phyloP scores from a whole-genome alignment of 2,113 vertebrate species.

The Nannobrachium achirus region DNA sequence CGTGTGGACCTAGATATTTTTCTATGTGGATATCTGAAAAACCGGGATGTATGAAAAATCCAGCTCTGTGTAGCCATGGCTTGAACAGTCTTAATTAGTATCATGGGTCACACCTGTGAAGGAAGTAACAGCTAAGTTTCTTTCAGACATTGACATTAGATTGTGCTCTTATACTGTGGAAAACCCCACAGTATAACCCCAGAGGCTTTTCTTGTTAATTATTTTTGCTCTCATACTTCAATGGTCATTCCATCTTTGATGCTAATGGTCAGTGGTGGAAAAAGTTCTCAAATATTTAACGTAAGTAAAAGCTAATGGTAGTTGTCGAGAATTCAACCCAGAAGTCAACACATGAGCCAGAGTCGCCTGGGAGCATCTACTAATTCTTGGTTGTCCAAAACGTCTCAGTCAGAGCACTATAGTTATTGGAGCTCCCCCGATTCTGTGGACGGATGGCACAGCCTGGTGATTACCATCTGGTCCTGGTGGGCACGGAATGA shows the following conservation, averaged over 20 bases:
- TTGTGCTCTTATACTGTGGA: too few relatives aligned
- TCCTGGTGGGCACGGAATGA: constrained; percentile 28
- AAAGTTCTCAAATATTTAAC: too few relatives aligned
- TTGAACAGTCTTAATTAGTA: too few relatives aligned
- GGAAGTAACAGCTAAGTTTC: too few relatives aligned
- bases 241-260: constrained; percentile 7
- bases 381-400: constrained; percentile 65
- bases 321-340: neutral
- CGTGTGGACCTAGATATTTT: too few relatives aligned
- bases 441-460: constrained; percentile 39
- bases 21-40: too few relatives aligned
- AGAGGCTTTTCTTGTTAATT: neutral
- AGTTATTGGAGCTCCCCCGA: constrained; percentile 57
- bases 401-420: constrained; percentile 39
- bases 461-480: constrained; percentile 68
- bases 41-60: too few relatives aligned
- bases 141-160: too few relatives aligned
- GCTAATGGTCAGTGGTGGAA: neutral
- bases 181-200: too few relatives aligned
- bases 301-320: too few relatives aligned
- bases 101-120: too few relatives aligned
- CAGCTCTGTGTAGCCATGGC: too few relatives aligned
- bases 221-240: constrained; percentile 3
- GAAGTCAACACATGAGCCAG: constrained; percentile 1
- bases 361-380: constrained; percentile 27